A percentile compares a stretch with the other conserved stretches of the same genome.
Evolutionary conservation across 2,888 invertebrate species (phyloP).

Genomic region (Linyphia triangularis): DNA sequence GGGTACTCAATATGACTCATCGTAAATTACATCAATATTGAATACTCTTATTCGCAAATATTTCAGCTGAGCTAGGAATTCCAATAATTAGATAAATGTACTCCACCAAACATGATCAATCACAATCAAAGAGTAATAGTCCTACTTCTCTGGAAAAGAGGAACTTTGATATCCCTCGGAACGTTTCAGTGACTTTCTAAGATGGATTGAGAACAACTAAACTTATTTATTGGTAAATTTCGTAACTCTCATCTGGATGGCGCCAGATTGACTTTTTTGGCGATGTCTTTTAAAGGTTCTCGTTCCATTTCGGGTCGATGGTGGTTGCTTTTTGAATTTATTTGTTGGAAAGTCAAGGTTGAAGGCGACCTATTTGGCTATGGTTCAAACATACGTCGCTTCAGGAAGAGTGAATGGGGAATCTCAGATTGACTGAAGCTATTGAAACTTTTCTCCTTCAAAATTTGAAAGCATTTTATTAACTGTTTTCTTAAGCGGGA

Average conservation of each 20-base stretch:
- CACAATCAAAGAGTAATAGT: conserved; percentile 31
- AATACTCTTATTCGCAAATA: neutral
- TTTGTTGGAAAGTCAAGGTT: neutral
- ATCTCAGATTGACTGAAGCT: neutral
- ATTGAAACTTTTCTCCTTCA: too few species aligned
- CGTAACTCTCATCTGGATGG: neutral
- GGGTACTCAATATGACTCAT: too few species aligned
- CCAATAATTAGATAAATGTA: conserved; percentile 26
- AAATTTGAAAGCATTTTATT: too few species aligned
- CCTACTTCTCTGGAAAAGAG: neutral
- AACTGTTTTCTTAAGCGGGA: too few species aligned
- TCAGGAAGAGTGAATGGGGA: neutral
- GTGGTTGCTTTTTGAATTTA: neutral
- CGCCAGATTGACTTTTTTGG: conserved; percentile 39
- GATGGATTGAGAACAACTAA: conserved; percentile 5
- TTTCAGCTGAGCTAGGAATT: neutral
- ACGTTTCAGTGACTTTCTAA: neutral
- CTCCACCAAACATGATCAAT: conserved; percentile 11
- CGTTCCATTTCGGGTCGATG: neutral
- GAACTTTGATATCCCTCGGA: neutral
- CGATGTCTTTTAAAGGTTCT: conserved; percentile 8
- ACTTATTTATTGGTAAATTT: conserved; percentile 34
- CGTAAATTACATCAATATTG: too few species aligned
- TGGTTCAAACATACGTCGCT: neutral
- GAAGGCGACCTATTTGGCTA: neutral